These are phyloP conservation scores for Leptonema lineaticorne DNA, from an alignment of 1,140 invertebrate genomes.

Conservation along the genomic window DNA sequence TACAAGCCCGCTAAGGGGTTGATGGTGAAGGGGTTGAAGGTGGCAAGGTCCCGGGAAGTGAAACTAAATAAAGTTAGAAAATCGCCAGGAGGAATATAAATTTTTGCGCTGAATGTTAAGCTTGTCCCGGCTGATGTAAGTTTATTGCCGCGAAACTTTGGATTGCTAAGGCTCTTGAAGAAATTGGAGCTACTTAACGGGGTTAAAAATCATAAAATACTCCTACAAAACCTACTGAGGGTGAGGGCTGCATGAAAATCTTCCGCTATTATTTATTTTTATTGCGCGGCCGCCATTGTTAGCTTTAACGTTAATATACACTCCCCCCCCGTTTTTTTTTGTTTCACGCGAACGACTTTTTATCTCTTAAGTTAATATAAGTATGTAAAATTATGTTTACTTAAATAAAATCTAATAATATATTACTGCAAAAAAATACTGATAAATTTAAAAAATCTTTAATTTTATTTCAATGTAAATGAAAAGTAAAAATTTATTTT, in stretches of 20 bases:
- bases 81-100: constrained; percentile 31
- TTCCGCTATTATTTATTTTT: neutral
- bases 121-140: constrained; percentile 11
- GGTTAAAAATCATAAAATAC: constrained; percentile 13
- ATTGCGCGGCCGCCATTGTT: neutral
- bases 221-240: neutral
- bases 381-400: too few species aligned
- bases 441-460: too few species aligned
- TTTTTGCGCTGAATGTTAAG: constrained; percentile 20
- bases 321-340: too few species aligned
- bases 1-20: neutral
- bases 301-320: too few species aligned
- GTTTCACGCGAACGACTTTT: too few species aligned
- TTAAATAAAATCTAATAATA: too few species aligned
- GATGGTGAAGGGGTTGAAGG: neutral
- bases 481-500: too few species aligned
- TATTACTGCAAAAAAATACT: too few species aligned
- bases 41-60: too few species aligned
- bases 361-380: too few species aligned
- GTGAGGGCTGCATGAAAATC: neutral
- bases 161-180: neutral
- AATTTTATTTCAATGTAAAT: too few species aligned
- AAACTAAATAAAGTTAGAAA: constrained; percentile 30
- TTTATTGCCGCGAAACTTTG: constrained; percentile 24
- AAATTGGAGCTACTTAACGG: constrained; percentile 8